Base-by-base conservation (phyloP, 2,888 invertebrate genomes). In the Drosophila prostipennis region DNA sequence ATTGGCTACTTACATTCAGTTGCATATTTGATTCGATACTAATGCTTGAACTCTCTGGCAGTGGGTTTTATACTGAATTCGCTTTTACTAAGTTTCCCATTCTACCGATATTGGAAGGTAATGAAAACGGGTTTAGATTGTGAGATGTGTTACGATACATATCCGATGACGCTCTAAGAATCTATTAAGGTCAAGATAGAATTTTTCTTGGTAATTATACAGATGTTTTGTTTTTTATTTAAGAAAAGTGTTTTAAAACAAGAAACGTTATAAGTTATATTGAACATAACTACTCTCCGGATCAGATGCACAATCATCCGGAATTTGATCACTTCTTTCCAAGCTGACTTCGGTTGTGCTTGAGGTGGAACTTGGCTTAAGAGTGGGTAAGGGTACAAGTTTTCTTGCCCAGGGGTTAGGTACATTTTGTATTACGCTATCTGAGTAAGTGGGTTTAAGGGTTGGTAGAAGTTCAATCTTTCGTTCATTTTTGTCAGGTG, bases 1-100 rank as follows among this genome's bases (percentile, higher is more conserved):
- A 23, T 34, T 54, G 14, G 3, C 4, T 32, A 58, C 58, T 58
- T 58, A 58, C 58, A 49, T 3, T 26, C 29, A 42, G 42, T 13
- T 42, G 52, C 58, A 58, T 58, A 52, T 58, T 58, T 32, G 23
- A 23, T 23, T 11, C 11, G 34, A 42, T 42, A 58, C 58, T 58
- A 23, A 40, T 14, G 42, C 32, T 10, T 11, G 6, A 42, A 11
- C 19, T 34, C 11, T n/a, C 29, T 13, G 10, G 40, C 32, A 29
- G 5, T 40, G 13, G 23, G n/a, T 52, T 58, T 58, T 58, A 58
- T 58, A 57, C 11, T 11, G 39, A 40, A 6, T 4, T 19, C 16
- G 16, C 11, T 14, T 2, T 14, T 3, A 34, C 6, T 2, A 10
- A 48, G 1, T 16, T 48, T 48, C 16, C 42, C 13, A 19, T 11